phyloP scores from a whole-genome alignment of 2,113 vertebrate species.

The Saimiri boliviensis region DNA sequence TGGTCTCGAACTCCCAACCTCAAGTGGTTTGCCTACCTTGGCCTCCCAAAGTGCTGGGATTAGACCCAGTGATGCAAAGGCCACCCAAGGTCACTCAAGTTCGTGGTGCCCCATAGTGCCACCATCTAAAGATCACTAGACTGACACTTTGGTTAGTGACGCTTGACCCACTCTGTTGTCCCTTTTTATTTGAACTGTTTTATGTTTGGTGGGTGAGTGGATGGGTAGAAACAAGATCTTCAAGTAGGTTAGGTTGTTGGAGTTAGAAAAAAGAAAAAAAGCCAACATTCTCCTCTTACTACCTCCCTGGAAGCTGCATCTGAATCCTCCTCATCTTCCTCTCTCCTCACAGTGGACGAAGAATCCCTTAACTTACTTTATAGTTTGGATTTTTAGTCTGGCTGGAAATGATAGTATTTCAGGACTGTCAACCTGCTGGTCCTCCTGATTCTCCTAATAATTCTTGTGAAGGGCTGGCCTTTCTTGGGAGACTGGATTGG shows the following conservation, averaged over 20 bases:
- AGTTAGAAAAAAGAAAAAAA: background rate
- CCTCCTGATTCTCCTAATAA: background rate
- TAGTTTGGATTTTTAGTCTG: background rate
- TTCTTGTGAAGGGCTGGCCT: background rate
- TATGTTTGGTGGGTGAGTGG: background rate
- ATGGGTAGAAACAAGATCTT: background rate
- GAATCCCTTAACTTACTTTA: background rate
- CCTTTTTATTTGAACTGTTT: background rate
- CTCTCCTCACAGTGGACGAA: background rate
- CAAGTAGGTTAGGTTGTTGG: background rate
- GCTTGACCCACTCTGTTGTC: background rate
- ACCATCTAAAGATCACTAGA: background rate
- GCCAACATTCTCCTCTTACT: background rate
- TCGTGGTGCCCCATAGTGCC: background rate
- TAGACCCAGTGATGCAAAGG: background rate
- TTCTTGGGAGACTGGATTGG: background rate
- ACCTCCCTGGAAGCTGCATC: background rate
- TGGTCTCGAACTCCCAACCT: too few species aligned
- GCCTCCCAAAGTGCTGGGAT: too few species aligned
- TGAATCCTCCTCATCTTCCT: background rate
- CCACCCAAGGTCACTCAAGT: background rate
- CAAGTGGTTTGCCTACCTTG: too few species aligned
- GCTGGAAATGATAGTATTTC: background rate
- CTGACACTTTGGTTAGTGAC: background rate
- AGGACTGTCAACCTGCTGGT: background rate